Evolutionary conservation across 2,113 vertebrate species (phyloP).

Genomic region (Cynoglossus semilaevis): DNA sequence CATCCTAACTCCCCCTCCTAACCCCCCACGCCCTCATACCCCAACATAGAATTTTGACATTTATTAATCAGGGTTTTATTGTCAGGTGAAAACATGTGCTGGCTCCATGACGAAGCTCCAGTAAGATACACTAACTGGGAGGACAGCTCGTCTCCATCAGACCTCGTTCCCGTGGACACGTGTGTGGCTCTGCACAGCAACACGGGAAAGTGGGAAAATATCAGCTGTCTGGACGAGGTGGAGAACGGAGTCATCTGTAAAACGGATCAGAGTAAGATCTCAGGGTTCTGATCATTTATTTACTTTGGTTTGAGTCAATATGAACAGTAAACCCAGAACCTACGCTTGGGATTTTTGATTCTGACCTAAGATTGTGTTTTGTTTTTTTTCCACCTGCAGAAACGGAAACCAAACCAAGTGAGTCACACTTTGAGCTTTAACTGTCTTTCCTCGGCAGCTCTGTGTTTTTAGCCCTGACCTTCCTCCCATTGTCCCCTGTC

Average conservation of each 20-base stretch:
- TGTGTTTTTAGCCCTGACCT: constrained; percentile 16
- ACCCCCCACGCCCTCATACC: no score
- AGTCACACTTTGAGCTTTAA: constrained; percentile 39
- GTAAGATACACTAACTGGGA: constrained; percentile 82
- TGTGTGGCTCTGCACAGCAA: constrained; percentile 78
- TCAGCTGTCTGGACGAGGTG: constrained; percentile 74
- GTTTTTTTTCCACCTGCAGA: constrained; percentile 32
- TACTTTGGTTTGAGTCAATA: no score
- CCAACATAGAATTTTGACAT: no score
- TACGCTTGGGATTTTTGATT: no score
- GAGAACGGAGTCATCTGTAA: constrained; percentile 83
- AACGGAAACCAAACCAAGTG: constrained; percentile 51
- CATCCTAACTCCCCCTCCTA: no score
- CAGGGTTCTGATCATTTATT: neutral
- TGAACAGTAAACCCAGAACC: no score
- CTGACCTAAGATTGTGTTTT: no score
- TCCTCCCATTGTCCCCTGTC: constrained; percentile 41
- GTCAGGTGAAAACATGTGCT: constrained; percentile 79
- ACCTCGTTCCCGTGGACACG: constrained; percentile 66
- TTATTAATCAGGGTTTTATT: constrained; percentile 30
- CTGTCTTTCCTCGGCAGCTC: constrained; percentile 25
- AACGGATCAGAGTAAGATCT: constrained; percentile 73
- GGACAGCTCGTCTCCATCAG: constrained; percentile 31
- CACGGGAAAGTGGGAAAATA: constrained; percentile 81
- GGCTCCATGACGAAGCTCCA: constrained; percentile 70